Conservation (phyloP, 2,888 invertebrate genomes). For the Ichneumoninae sp. region DNA sequence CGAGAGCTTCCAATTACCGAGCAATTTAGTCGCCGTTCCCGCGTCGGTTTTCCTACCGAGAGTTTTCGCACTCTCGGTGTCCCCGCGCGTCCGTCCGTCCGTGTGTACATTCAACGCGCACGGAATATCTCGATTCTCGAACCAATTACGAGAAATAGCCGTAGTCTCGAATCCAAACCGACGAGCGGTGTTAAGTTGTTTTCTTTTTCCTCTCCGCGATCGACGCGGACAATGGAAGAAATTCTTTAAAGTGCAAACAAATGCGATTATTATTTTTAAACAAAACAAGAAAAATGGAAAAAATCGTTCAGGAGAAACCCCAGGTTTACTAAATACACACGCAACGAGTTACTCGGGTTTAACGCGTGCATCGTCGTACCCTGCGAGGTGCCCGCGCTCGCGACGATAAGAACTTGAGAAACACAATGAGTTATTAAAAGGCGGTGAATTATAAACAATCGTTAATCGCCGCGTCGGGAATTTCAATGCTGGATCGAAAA, state of each 20-base stretch:
- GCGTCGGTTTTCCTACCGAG: constrained; percentile 34
- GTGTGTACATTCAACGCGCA: constrained; percentile 14
- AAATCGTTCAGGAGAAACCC: constrained; percentile 59
- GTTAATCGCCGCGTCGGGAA: constrained; percentile 25
- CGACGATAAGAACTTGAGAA: constrained; percentile 57
- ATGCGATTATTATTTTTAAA: constrained; percentile 69
- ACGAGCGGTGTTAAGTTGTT: constrained; percentile 32
- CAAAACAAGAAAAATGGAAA: constrained; percentile 32
- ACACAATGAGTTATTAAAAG: constrained; percentile 60
- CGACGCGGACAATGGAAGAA: constrained; percentile 78
- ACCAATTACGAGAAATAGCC: constrained; percentile 17
- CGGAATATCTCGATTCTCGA: constrained; percentile 17
- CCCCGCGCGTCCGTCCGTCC: neutral
- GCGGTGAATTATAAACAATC: constrained; percentile 54
- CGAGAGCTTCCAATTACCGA: constrained; percentile 55
- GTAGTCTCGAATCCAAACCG: constrained; percentile 24
- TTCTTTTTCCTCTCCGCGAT: constrained; percentile 43
- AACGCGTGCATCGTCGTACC: constrained; percentile 47
- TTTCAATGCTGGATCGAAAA: constrained; percentile 23
- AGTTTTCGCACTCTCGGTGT: constrained; percentile 24
- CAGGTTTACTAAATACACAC: constrained; percentile 61
- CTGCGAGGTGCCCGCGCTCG: constrained; percentile 21
- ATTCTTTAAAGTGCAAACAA: constrained; percentile 81
- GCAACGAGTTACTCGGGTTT: constrained; percentile 33
- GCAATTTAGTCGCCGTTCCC: constrained; percentile 49